These are phyloP conservation scores for Drosophila albomicans DNA, from an alignment of 1,140 invertebrate species.

Conservation along the genomic window DNA sequence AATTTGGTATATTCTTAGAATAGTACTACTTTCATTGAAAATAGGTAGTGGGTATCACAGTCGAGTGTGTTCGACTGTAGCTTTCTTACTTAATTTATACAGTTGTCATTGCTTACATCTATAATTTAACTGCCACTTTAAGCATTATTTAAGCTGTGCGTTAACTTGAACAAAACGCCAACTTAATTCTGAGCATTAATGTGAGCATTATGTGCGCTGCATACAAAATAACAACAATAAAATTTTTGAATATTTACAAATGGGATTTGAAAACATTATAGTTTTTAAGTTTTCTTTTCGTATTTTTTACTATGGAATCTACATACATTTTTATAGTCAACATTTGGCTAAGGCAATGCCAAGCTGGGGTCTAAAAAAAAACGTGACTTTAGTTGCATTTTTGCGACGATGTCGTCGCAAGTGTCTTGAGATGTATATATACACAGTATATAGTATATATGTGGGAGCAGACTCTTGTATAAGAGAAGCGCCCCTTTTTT, in stretches of 20 bases:
- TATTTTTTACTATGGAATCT: slow-evolving; percentile 20
- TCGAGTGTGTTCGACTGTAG: too few species aligned
- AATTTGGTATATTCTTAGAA: too few species aligned
- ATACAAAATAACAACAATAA: slow-evolving; percentile 47
- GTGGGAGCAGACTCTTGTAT: slow-evolving; percentile 54
- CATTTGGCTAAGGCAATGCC: slow-evolving; percentile 58
- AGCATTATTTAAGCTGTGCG: background rate
- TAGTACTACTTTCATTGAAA: too few species aligned
- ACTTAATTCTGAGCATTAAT: slow-evolving; percentile 30
- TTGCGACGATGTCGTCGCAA: slow-evolving; percentile 45
- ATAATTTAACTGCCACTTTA: background rate
- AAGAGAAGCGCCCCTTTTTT: slow-evolving; percentile 49
- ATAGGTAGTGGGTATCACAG: too few species aligned
- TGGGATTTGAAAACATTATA: slow-evolving; percentile 42
- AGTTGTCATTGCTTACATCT: background rate
- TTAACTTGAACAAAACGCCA: slow-evolving; percentile 13
- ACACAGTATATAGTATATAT: background rate
- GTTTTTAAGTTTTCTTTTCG: slow-evolving; percentile 21
- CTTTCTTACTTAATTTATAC: background rate
- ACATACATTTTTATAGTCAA: slow-evolving; percentile 61
- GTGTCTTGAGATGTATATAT: slow-evolving; percentile 17
- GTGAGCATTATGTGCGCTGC: slow-evolving; percentile 26
- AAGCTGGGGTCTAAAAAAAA: slow-evolving; percentile 23
- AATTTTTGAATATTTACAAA: slow-evolving; percentile 62
- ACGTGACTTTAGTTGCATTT: slow-evolving; percentile 80